phyloP scores from a whole-genome alignment of 2,113 vertebrate species.

The Girardinichthys multiradiatus region DNA sequence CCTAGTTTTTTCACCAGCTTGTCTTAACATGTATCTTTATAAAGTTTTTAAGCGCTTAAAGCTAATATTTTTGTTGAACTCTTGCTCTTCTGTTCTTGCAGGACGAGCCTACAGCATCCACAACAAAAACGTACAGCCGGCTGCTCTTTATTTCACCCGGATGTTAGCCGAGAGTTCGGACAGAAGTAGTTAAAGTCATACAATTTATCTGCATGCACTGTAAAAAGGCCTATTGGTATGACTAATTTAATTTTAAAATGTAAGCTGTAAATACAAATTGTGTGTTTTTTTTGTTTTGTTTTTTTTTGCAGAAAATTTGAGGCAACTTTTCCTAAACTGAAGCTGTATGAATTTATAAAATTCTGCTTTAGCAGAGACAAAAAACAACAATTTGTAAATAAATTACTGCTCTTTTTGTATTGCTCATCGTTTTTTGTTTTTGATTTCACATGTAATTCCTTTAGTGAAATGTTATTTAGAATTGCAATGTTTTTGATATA shows the following conservation, averaged over 20 bases:
- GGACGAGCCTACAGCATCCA: slow-evolving; percentile 77
- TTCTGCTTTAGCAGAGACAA: neutral
- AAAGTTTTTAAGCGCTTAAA: neutral
- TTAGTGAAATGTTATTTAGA: too few relatives aligned
- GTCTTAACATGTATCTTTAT: neutral
- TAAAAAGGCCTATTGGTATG: neutral
- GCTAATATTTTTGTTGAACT: neutral
- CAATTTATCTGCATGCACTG: neutral
- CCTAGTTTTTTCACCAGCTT: too few relatives aligned
- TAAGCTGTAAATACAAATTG: neutral
- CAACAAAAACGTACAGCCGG: slow-evolving; percentile 71
- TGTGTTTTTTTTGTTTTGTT: neutral
- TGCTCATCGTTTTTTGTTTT: too few relatives aligned
- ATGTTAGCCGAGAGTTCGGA: slow-evolving; percentile 50
- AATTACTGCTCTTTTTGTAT: neutral
- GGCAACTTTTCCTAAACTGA: too few relatives aligned
- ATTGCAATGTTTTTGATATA: too few relatives aligned
- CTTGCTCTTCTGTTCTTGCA: slow-evolving; percentile 37
- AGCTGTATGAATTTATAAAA: neutral
- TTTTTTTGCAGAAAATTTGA: too few relatives aligned
- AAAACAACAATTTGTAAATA: neutral
- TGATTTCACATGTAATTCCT: too few relatives aligned
- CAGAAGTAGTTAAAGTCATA: slow-evolving; percentile 6
- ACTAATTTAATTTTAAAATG: neutral
- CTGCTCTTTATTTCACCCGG: slow-evolving; percentile 74